Evolutionary conservation across 2,113 vertebrate species (phyloP).

Genomic region (Chitala chitala): DNA sequence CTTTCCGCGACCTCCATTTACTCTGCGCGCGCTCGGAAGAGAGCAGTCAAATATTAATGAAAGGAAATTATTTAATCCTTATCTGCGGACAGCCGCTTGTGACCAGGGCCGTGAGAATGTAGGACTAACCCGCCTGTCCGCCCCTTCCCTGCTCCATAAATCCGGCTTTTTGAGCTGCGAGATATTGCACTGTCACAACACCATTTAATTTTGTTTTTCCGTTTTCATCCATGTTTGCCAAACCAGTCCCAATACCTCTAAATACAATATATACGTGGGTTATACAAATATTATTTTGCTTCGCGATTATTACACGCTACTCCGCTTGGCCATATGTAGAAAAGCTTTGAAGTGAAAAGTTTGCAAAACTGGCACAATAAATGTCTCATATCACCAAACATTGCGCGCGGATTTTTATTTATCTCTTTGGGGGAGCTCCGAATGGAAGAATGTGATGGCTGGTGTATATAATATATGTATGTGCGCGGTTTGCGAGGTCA

Average conservation of each 20-base stretch:
- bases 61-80: not conserved
- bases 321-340: not conserved
- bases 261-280: not conserved
- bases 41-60: conserved; percentile 21
- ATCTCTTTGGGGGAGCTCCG: too few relatives aligned
- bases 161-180: not conserved
- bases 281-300: too few relatives aligned
- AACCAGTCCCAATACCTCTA: not conserved
- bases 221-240: not conserved
- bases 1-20: not conserved
- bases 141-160: not conserved
- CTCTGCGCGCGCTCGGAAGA: not conserved
- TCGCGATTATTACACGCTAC: not conserved
- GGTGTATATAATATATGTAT: not conserved
- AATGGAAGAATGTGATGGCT: not conserved
- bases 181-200: not conserved
- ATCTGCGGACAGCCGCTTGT: not conserved
- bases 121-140: not conserved
- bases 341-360: not conserved
- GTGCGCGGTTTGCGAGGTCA: not conserved
- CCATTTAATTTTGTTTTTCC: not conserved
- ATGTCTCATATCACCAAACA: not conserved
- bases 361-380: not conserved
- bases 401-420: too few relatives aligned
- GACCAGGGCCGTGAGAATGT: not conserved